phyloP scores from a whole-genome alignment of 2,888 invertebrate genomes.

The Amphipoea oculea region DNA sequence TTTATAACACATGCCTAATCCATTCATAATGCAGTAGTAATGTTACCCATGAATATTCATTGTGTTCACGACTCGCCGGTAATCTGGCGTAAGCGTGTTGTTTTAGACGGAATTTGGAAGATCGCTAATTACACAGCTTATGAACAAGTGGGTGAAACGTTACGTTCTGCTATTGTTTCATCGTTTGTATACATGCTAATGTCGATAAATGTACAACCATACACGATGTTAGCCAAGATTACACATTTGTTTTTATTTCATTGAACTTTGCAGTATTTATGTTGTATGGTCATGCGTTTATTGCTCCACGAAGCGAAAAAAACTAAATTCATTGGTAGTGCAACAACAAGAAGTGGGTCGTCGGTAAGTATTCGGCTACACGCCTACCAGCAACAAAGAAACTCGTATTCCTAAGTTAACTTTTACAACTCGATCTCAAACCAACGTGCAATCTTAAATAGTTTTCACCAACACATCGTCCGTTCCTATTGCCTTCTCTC shows the following conservation, averaged over 20 bases:
- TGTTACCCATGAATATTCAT: constrained; percentile 77
- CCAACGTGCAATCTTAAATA: constrained; percentile 15
- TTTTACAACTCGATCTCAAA: constrained; percentile 36
- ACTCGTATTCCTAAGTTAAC: constrained; percentile 44
- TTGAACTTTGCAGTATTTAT: constrained; percentile 54
- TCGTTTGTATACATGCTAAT: constrained; percentile 50
- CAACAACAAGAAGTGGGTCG: constrained; percentile 58
- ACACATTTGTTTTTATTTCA: constrained; percentile 55
- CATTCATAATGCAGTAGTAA: constrained; percentile 75
- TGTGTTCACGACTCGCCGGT: constrained; percentile 68
- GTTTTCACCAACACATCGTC: constrained; percentile 9
- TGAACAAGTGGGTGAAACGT: constrained; percentile 81
- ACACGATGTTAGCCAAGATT: constrained; percentile 48
- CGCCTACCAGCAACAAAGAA: constrained; percentile 40
- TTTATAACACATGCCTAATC: constrained; percentile 66
- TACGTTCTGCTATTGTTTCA: constrained; percentile 72
- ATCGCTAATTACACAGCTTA: constrained; percentile 79
- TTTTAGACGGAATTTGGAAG: constrained; percentile 66
- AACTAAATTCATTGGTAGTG: constrained; percentile 51
- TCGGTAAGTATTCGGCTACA: constrained; percentile 38
- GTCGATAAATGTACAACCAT: constrained; percentile 44
- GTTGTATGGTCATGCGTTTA: constrained; percentile 59
- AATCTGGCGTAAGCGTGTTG: constrained; percentile 69
- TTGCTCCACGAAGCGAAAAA: constrained; percentile 49
- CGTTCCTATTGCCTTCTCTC: neutral